Evolutionary conservation across 2,113 vertebrate genomes (phyloP).

Genomic region (Alces alces): DNA sequence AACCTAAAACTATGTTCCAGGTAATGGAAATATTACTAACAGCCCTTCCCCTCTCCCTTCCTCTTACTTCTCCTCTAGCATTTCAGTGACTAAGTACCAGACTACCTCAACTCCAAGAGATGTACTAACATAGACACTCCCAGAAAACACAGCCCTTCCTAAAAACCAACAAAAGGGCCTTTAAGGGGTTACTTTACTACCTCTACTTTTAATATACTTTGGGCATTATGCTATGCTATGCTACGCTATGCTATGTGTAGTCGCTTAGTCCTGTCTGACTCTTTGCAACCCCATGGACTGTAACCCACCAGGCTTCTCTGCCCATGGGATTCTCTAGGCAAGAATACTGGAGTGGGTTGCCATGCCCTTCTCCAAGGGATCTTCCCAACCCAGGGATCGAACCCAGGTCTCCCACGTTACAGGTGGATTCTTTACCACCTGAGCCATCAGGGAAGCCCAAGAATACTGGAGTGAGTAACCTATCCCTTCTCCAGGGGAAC

Average conservation of each 20-base stretch:
- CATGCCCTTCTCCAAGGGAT: neutral
- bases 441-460: neutral
- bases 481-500: neutral
- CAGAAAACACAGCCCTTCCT: neutral
- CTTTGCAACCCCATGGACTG: neutral
- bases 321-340: neutral
- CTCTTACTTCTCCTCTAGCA: neutral
- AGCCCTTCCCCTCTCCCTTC: neutral
- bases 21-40: neutral
- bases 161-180: neutral
- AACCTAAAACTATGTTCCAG: neutral
- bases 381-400: neutral
- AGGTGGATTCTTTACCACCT: neutral
- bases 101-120: neutral
- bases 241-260: neutral
- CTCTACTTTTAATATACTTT: neutral
- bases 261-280: rapidly evolving
- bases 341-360: neutral
- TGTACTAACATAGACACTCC: neutral
- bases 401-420: neutral
- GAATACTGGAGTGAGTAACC: neutral
- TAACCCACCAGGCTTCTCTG: neutral
- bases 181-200: neutral
- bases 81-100: neutral
- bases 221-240: neutral